Evolutionary conservation across 1,140 invertebrate genomes (phyloP), one percentile per base, ranked within the genome.

Genomic region (Forficula auricularia): DNA sequence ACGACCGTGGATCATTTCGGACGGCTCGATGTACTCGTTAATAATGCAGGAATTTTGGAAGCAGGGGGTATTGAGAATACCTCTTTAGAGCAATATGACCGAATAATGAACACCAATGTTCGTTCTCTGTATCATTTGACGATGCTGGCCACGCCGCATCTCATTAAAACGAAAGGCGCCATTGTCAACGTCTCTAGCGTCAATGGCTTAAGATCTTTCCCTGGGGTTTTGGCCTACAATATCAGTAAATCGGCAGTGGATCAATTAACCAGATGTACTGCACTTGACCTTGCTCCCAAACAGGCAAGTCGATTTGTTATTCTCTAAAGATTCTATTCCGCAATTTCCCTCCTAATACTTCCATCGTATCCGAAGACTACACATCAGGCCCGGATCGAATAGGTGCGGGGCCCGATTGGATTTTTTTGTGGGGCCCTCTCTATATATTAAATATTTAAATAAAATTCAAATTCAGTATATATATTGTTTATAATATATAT

Each of bases 41-140:
- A 94, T 59, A 86, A 82, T 68, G 89, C 88, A 30, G 89, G 89
- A 3, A 77, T 86, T 42, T 57, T 94, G 14, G 82, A 81, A 55
- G 64, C 57, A 36, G 90, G 88, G 35, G 68, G 65, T 7, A 88
- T 92, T 51, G 86, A 92, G 63, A 82, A 70, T 45, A 70, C 66
- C 8, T 55, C 59, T 14, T 46, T 73, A 39, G 55, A 64, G 43
- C 61, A 65, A 38, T 71, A 62, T 54, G 71, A 74, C 47, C 45
- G 54, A 38, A 43, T 67, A 1, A 65, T 73, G 48, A 60, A 65
- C 45, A 57, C 59, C 14, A 73, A 73, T 54, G 64, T 71, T 16
- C 57, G 64, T 18, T 45, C 66, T 18, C 50, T 69, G 13, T 72
- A 63, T 52, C 57, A 67, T 35, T 48, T 74, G 38, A 73, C 64